These are phyloP conservation scores for Zhuqinia jingwanae DNA, from an alignment of 2,888 invertebrate genomes.

Conservation along the genomic window DNA sequence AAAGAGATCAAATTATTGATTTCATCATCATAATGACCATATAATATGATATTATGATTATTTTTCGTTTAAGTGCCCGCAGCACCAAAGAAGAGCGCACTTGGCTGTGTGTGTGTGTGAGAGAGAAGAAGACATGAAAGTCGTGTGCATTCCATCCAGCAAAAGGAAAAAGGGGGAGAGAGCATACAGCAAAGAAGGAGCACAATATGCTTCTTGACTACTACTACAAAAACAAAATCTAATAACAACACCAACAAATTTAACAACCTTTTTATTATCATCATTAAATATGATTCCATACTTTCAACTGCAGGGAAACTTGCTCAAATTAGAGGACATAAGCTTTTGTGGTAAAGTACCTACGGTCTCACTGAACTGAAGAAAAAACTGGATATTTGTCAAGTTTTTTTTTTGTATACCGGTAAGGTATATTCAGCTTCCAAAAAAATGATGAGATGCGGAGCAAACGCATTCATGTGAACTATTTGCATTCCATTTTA, in stretches of 20 bases:
- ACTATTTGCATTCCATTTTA: not conserved
- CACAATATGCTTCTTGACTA: conserved; percentile 28
- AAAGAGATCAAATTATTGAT: conserved; percentile 57
- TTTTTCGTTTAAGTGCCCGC: conserved; percentile 38
- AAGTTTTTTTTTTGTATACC: too few species aligned
- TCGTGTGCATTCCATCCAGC: conserved; percentile 2
- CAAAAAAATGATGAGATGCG: too few species aligned
- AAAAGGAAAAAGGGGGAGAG: not conserved
- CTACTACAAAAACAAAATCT: conserved; percentile 22
- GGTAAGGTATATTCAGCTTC: too few species aligned
- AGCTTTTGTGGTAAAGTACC: conserved; percentile 39
- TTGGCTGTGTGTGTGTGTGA: not conserved
- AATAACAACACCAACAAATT: conserved; percentile 21
- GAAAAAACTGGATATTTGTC: conserved; percentile 21
- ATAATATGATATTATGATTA: conserved; percentile 54
- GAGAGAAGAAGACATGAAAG: not conserved
- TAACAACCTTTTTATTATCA: conserved; percentile 63
- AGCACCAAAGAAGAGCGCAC: not conserved
- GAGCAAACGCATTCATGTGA: too few species aligned
- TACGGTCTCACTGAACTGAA: too few species aligned
- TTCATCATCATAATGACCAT: conserved; percentile 61
- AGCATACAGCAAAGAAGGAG: too few species aligned
- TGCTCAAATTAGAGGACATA: conserved; percentile 41
- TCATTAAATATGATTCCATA: conserved; percentile 61
- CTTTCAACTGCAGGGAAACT: conserved; percentile 34